Evolutionary conservation across 2,797 vertebrate species (phyloP).

Genomic region (Austrolebias charrua): DNA sequence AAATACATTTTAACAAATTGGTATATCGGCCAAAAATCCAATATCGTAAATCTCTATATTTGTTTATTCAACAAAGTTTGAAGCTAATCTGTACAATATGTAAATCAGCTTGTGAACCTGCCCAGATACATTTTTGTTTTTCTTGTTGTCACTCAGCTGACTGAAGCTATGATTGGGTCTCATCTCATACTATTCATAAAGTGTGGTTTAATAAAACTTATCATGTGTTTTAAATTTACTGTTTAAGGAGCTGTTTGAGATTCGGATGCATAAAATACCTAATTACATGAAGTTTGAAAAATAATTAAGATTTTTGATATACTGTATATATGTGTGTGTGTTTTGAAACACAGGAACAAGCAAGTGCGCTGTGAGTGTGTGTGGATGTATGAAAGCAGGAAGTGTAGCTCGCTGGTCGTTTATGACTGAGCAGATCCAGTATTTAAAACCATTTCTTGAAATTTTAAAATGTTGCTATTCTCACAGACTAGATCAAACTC

Average conservation of each 20-base stretch:
- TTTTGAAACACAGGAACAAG: background rate
- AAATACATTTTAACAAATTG: no score
- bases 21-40: no score
- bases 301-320: no score
- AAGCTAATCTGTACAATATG: background rate
- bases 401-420: background rate
- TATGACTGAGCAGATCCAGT: background rate
- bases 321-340: no score
- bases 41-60: no score
- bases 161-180: constrained; percentile 50
- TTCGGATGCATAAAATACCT: background rate
- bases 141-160: constrained; percentile 20
- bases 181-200: constrained; percentile 12
- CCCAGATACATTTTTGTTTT: background rate
- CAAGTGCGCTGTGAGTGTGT: background rate
- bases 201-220: no score
- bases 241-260: background rate
- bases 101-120: background rate
- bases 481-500: no score
- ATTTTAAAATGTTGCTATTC: no score
- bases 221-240: background rate
- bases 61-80: background rate
- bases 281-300: background rate
- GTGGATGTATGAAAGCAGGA: background rate
- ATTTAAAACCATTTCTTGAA: no score